Evolutionary conservation across 2,888 invertebrate species (phyloP).

Genomic region (Monochamus alternatus): DNA sequence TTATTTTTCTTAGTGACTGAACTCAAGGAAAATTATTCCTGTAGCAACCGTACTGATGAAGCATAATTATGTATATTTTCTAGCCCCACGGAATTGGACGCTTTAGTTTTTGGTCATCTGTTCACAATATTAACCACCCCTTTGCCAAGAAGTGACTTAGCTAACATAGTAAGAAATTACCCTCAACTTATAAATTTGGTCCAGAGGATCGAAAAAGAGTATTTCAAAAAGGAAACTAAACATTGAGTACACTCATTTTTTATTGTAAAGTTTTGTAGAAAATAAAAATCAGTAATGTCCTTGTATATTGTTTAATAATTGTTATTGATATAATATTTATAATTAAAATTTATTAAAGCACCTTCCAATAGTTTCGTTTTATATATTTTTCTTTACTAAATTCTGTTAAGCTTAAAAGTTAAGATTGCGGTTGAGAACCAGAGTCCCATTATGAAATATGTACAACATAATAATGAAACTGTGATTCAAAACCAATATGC

Average conservation of each 20-base stretch:
- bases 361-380: slow-evolving; percentile 33
- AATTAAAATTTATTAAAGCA: slow-evolving; percentile 41
- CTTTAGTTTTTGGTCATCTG: slow-evolving; percentile 97
- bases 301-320: slow-evolving; percentile 27
- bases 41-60: too few species aligned
- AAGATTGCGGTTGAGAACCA: slow-evolving; percentile 61
- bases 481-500: slow-evolving; percentile 67
- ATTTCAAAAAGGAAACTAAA: slow-evolving; percentile 75
- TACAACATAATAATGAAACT: slow-evolving; percentile 64
- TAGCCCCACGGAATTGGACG: slow-evolving; percentile 96
- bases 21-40: too few species aligned
- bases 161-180: slow-evolving; percentile 85
- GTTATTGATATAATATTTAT: slow-evolving; percentile 28
- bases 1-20: too few species aligned
- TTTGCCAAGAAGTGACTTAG: slow-evolving; percentile 86
- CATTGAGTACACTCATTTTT: slow-evolving; percentile 28
- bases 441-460: slow-evolving; percentile 63
- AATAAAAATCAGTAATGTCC: slow-evolving; percentile 26
- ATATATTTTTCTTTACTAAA: slow-evolving; percentile 3
- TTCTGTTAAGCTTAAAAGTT: slow-evolving; percentile 17
- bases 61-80: slow-evolving; percentile 61
- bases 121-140: slow-evolving; percentile 94
- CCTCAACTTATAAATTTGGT: slow-evolving; percentile 87
- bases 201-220: slow-evolving; percentile 86
- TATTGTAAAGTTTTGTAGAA: slow-evolving; percentile 16